These are phyloP conservation scores for Omphaloscelis lunosa DNA, from an alignment of 2,888 invertebrate species.

Conservation along the genomic window DNA sequence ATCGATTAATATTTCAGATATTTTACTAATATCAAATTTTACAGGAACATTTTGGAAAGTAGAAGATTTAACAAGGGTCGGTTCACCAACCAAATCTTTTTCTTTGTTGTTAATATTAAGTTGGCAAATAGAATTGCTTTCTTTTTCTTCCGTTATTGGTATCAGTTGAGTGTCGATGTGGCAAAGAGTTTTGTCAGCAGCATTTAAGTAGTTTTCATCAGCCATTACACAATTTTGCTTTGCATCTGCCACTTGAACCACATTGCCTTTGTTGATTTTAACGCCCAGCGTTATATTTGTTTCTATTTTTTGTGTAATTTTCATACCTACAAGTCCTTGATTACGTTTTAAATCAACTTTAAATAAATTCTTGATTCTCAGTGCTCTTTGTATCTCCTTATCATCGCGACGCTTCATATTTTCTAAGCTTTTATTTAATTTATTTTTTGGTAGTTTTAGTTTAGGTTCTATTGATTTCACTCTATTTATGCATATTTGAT, in stretches of 20 bases:
- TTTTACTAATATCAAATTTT: constrained; percentile 28
- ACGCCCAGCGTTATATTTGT: not conserved
- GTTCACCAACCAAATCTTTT: not conserved
- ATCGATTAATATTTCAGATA: constrained; percentile 29
- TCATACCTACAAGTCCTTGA: constrained; percentile 75
- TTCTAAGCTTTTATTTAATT: constrained; percentile 10
- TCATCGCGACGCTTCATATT: constrained; percentile 41
- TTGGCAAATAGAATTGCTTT: not conserved
- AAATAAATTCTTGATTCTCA: constrained; percentile 53
- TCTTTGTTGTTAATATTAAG: not conserved
- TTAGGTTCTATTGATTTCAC: constrained; percentile 14
- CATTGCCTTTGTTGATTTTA: not conserved
- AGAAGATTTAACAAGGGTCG: not conserved
- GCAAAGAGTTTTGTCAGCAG: constrained; percentile 29
- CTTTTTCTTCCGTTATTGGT: constrained; percentile 22
- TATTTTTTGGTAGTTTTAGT: constrained; percentile 11
- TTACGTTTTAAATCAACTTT: constrained; percentile 75
- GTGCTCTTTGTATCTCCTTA: constrained; percentile 53
- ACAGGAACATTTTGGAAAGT: constrained; percentile 19
- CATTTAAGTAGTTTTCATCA: constrained; percentile 19
- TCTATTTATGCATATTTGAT: not conserved
- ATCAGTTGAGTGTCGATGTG: constrained; percentile 36
- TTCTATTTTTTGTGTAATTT: constrained; percentile 59
- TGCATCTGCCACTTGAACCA: not conserved
- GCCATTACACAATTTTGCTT: constrained; percentile 1